Percentiles rank a stretch among this genome's conserved stretches.
Evolutionary conservation across 2,113 vertebrate species (phyloP).

Genomic region (Prolemur simus): DNA sequence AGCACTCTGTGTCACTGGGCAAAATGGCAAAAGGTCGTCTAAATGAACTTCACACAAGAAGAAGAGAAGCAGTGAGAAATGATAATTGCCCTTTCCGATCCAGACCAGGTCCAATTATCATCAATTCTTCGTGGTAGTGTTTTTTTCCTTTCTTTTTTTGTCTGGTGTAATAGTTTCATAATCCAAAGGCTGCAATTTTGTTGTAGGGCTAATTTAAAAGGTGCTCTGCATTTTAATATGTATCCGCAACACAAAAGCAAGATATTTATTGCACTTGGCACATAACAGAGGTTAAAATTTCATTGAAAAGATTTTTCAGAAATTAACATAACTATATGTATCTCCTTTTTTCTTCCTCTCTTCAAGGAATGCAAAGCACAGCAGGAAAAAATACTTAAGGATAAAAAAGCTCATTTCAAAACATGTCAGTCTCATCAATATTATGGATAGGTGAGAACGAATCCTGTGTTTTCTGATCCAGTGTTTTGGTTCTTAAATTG

Average conservation of each 20-base stretch:
- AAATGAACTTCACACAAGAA: conserved; percentile 58
- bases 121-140: not conserved
- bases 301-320: conserved; percentile 21
- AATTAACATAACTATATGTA: not conserved
- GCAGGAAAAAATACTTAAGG: not conserved
- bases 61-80: conserved; percentile 72
- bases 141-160: conserved; percentile 22
- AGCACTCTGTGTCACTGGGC: conserved; percentile 48
- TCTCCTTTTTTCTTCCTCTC: not conserved
- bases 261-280: not conserved
- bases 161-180: not conserved
- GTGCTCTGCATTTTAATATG: conserved; percentile 16
- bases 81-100: conserved; percentile 68
- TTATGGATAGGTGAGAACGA: not conserved
- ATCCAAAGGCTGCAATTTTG: conserved; percentile 54
- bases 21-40: conserved; percentile 66
- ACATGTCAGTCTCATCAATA: not conserved
- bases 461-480: not conserved
- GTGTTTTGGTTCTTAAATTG: not conserved
- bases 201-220: conserved; percentile 23
- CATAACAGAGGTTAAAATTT: conserved; percentile 24
- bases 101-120: not conserved
- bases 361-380: not conserved
- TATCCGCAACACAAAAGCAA: conserved; percentile 33
- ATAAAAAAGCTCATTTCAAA: not conserved